These are phyloP conservation scores for Lates calcarifer DNA, from an alignment of 2,113 vertebrate genomes.

Conservation along the genomic window DNA sequence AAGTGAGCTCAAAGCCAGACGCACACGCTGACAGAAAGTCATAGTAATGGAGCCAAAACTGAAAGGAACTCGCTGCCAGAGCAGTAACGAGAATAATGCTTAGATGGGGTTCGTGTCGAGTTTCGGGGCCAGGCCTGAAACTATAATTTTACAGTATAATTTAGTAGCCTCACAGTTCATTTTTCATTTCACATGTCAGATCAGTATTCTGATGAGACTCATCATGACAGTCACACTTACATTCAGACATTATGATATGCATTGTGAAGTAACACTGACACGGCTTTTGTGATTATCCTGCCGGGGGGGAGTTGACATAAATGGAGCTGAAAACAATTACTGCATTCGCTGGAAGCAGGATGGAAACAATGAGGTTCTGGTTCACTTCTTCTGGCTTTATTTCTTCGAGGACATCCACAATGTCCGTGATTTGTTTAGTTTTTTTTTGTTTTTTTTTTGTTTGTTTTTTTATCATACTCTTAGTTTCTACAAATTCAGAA, in stretches of 20 bases:
- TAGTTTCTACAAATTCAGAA: background rate
- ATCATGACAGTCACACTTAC: slow-evolving; percentile 41
- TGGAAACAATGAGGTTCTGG: slow-evolving; percentile 8
- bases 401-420: background rate
- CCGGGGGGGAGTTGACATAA: slow-evolving; percentile 30
- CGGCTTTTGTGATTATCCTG: slow-evolving; percentile 39
- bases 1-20: slow-evolving; percentile 64
- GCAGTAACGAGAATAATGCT: slow-evolving; percentile 37
- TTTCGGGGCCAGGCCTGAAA: slow-evolving; percentile 14
- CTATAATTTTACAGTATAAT: background rate
- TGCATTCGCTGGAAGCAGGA: slow-evolving; percentile 13
- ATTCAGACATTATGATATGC: slow-evolving; percentile 57
- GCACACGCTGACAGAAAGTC: slow-evolving; percentile 56
- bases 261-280: slow-evolving; percentile 56
- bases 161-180: background rate
- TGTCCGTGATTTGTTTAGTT: too few species aligned
- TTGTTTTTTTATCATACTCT: background rate
- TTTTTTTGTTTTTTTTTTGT: background rate
- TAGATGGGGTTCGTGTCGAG: background rate
- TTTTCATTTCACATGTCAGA: slow-evolving; percentile 29
- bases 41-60: slow-evolving; percentile 32
- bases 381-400: slow-evolving; percentile 7
- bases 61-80: slow-evolving; percentile 33
- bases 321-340: slow-evolving; percentile 38
- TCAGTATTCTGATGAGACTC: slow-evolving; percentile 35